These are phyloP conservation scores for Chromobotia macracanthus DNA, from an alignment of 2,797 vertebrate species.

Conservation along the genomic window DNA sequence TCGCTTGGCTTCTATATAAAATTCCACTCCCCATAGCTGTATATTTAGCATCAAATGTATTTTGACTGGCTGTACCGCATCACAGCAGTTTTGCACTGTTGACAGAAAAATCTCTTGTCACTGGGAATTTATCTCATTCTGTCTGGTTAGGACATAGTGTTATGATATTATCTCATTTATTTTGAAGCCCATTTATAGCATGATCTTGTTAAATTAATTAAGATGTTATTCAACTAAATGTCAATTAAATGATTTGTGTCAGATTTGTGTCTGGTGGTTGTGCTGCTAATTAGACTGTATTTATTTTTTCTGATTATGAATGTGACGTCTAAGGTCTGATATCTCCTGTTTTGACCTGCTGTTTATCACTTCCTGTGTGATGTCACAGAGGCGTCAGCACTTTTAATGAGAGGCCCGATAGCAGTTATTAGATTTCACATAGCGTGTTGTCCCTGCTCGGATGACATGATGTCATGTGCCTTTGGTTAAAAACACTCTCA, in stretches of 20 bases:
- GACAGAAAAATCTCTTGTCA: neutral
- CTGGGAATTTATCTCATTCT: neutral
- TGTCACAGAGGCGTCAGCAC: conserved; percentile 62
- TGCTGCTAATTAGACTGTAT: conserved; percentile 18
- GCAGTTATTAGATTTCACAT: conserved; percentile 36
- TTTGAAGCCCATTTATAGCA: neutral
- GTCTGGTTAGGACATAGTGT: neutral
- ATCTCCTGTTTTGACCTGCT: conserved; percentile 47
- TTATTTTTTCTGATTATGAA: neutral
- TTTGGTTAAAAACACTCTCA: conserved; percentile 21
- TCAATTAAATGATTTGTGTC: conserved; percentile 17
- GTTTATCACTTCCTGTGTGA: conserved; percentile 61
- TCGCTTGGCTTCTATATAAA: neutral
- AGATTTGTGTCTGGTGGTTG: neutral
- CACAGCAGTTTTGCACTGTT: neutral
- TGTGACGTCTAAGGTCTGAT: conserved; percentile 3
- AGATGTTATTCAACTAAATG: conserved; percentile 19
- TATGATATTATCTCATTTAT: conserved; percentile 15
- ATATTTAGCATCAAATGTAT: neutral
- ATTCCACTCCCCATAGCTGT: neutral
- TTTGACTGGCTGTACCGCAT: neutral
- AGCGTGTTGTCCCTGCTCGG: conserved; percentile 15
- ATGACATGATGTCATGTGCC: conserved; percentile 37
- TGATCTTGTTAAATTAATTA: conserved; percentile 19
- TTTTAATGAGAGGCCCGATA: conserved; percentile 21